A percentile compares a stretch with the other conserved stretches of the same genome.
These are phyloP conservation scores for Lates japonicus DNA, from an alignment of 2,797 vertebrate species.

Conservation along the genomic window DNA sequence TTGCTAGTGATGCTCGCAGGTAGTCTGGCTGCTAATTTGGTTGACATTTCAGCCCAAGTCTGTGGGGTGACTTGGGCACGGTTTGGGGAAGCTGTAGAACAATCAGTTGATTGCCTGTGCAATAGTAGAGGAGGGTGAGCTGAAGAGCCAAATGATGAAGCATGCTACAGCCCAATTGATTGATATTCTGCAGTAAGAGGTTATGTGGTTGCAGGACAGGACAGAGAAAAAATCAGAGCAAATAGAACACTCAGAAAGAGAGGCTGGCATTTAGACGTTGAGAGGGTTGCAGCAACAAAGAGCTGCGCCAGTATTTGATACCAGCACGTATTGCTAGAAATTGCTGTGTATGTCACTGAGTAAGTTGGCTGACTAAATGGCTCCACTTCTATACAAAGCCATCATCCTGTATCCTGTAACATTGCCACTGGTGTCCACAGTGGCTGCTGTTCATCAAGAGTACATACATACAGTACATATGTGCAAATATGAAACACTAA, in stretches of 20 bases:
- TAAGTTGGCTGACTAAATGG: background rate
- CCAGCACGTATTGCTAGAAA: background rate
- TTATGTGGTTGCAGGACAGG: constrained; percentile 33
- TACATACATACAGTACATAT: background rate
- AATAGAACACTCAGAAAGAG: constrained; percentile 11
- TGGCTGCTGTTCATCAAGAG: background rate
- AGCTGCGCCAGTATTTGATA: background rate
- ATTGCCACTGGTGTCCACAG: background rate
- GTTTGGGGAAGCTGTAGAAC: constrained; percentile 52
- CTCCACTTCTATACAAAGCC: background rate
- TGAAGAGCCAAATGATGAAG: constrained; percentile 53
- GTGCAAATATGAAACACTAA: background rate
- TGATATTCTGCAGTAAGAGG: constrained; percentile 63
- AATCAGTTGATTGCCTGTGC: constrained; percentile 67
- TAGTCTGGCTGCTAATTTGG: constrained; percentile 66
- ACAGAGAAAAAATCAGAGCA: constrained; percentile 16
- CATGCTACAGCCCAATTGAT: constrained; percentile 39
- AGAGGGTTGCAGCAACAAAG: constrained; percentile 7
- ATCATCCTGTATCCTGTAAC: background rate
- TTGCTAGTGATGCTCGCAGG: constrained; percentile 37
- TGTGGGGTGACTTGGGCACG: constrained; percentile 42
- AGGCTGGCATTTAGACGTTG: constrained; percentile 19
- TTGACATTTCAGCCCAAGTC: constrained; percentile 70
- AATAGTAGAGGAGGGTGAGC: constrained; percentile 50
- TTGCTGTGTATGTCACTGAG: background rate